A percentile compares a stretch with the other conserved stretches of the same genome.
These are phyloP conservation scores for Tachysurus fulvidraco DNA, from an alignment of 2,113 vertebrate genomes.

Conservation along the genomic window DNA sequence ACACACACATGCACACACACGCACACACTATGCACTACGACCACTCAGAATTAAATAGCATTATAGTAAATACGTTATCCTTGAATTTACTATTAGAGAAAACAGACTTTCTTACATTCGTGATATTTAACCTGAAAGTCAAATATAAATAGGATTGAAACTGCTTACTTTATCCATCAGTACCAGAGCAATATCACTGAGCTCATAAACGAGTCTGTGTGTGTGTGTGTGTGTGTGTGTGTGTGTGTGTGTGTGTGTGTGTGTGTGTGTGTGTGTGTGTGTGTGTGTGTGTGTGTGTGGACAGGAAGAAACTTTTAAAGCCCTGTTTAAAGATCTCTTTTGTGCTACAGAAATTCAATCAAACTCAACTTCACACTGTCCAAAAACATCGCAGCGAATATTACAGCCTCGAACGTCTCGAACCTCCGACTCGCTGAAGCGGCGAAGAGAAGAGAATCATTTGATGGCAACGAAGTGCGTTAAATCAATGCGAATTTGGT, in stretches of 20 bases:
- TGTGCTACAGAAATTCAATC: conserved; percentile 8
- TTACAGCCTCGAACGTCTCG: neutral
- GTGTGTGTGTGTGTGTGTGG: neutral
- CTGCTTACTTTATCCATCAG: neutral
- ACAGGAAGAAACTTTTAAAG: neutral
- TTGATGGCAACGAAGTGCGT: conserved; percentile 22
- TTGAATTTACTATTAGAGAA: neutral
- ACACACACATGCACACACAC: too few relatives aligned
- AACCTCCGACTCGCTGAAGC: neutral
- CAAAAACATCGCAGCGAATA: conserved; percentile 6
- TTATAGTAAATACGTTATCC: neutral
- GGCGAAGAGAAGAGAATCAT: conserved; percentile 1
- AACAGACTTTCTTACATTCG: neutral
- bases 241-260: neutral
- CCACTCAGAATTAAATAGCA: neutral
- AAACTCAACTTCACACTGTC: neutral
- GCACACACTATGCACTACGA: too few relatives aligned
- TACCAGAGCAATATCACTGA: neutral
- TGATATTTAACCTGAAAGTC: too few relatives aligned
- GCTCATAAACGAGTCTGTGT: neutral
- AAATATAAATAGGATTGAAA: too few relatives aligned
- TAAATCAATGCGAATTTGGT: conserved; percentile 11
- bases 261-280: too few relatives aligned
- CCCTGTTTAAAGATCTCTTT: conserved; percentile 1
- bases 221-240: neutral